Evolutionary conservation across 2,888 invertebrate species (phyloP).

Genomic region (Nemapogon koenigi): DNA sequence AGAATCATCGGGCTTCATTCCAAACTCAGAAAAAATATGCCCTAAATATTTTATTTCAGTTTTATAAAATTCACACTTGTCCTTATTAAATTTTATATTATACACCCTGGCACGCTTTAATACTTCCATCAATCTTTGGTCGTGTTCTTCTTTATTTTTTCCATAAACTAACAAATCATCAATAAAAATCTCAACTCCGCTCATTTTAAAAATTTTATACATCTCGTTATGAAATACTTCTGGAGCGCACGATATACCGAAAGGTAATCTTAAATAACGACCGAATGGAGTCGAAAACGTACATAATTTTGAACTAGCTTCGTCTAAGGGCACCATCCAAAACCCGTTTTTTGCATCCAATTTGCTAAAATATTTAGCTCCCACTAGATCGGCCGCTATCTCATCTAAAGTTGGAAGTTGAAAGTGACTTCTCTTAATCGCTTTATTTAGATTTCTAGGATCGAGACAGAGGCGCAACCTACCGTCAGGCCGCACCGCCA

Average conservation of each 20-base stretch:
- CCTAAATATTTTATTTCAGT: too few relatives aligned
- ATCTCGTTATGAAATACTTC: slow-evolving; percentile 15
- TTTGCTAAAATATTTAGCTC: slow-evolving; percentile 13
- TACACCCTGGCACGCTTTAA: slow-evolving; percentile 2
- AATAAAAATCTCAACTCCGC: slow-evolving; percentile 11
- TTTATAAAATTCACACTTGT: background rate
- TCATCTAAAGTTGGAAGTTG: slow-evolving; percentile 15
- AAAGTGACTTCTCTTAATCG: slow-evolving; percentile 13
- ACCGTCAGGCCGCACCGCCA: slow-evolving; percentile 11
- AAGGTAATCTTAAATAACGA: slow-evolving; percentile 6
- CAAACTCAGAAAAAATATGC: too few relatives aligned
- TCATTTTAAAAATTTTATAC: slow-evolving; percentile 13
- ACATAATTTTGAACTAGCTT: slow-evolving; percentile 7
- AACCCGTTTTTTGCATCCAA: slow-evolving; percentile 13
- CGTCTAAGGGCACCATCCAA: slow-evolving; percentile 5
- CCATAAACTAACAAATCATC: slow-evolving; percentile 12
- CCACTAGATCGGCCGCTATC: slow-evolving; percentile 11
- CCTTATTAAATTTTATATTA: slow-evolving; percentile 10
- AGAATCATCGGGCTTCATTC: too few relatives aligned
- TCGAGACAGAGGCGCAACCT: slow-evolving; percentile 14
- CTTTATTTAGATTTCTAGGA: slow-evolving; percentile 13
- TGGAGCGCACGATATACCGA: slow-evolving; percentile 5
- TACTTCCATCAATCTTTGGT: slow-evolving; percentile 11
- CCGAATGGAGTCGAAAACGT: slow-evolving; percentile 9
- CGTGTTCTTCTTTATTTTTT: slow-evolving; percentile 12